Conservation (phyloP, 1,140 invertebrate genomes). For the Colletes latitarsis region DNA sequence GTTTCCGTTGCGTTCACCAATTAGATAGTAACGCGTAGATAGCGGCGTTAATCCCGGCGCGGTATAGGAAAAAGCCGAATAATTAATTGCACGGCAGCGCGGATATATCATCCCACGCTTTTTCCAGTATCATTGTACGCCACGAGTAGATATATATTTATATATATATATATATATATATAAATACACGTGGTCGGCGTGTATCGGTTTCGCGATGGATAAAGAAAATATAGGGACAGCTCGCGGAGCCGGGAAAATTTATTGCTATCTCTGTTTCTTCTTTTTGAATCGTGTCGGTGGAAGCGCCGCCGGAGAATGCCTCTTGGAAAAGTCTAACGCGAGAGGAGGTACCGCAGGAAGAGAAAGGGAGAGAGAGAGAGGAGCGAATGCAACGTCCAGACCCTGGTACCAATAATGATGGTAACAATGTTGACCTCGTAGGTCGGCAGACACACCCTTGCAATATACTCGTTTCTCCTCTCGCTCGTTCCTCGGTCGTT, state of each 20-base stretch:
- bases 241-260: slow-evolving; percentile 43
- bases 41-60: slow-evolving; percentile 36
- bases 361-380: slow-evolving; percentile 1
- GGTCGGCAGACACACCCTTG: slow-evolving; percentile 60
- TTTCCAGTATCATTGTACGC: slow-evolving; percentile 47
- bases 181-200: neutral
- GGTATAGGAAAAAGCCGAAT: slow-evolving; percentile 36
- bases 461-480: slow-evolving; percentile 54
- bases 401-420: slow-evolving; percentile 66
- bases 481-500: neutral
- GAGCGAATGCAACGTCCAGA: slow-evolving; percentile 22
- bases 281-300: neutral
- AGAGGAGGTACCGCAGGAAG: neutral
- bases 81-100: slow-evolving; percentile 48
- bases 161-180: no score
- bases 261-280: slow-evolving; percentile 30
- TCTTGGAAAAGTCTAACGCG: slow-evolving; percentile 29
- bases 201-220: slow-evolving; percentile 56
- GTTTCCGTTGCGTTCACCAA: slow-evolving; percentile 37
- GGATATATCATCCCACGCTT: slow-evolving; percentile 56
- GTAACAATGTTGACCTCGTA: slow-evolving; percentile 72
- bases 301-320: neutral
- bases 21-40: slow-evolving; percentile 46
- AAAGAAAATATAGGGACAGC: slow-evolving; percentile 53
- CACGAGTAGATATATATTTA: neutral